phyloP scores from a whole-genome alignment of 2,113 vertebrate species.

The Agelaius tricolor region DNA sequence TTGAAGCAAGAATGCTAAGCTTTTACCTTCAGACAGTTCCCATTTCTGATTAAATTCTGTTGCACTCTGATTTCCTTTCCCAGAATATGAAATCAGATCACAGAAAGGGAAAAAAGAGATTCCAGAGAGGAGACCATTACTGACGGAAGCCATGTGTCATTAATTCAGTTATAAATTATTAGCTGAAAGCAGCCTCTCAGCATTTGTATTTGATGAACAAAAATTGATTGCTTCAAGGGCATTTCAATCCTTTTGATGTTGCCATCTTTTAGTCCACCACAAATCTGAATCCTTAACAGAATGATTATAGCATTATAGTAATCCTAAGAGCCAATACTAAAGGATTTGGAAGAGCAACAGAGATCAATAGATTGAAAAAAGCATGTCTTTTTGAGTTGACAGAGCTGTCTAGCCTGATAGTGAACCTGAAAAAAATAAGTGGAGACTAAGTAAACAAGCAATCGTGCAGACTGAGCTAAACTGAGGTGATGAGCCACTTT shows the following conservation, averaged over 20 bases:
- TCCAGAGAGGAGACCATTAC: constrained; percentile 64
- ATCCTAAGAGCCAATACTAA: constrained; percentile 88
- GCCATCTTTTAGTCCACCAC: constrained; percentile 78
- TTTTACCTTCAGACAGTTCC: constrained; percentile 45
- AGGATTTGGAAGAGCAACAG: constrained; percentile 83
- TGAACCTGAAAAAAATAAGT: constrained; percentile 80
- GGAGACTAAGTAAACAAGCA: constrained; percentile 71
- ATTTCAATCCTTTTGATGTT: constrained; percentile 86
- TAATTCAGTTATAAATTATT: constrained; percentile 85
- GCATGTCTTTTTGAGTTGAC: constrained; percentile 81
- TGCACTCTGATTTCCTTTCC: constrained; percentile 64
- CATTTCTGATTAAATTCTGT: constrained; percentile 70
- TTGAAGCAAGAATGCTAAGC: constrained; percentile 34
- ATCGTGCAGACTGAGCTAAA: constrained; percentile 12
- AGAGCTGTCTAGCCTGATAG: constrained; percentile 77
- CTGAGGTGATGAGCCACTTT: constrained; percentile 57
- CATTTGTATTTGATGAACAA: constrained; percentile 85
- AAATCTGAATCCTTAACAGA: constrained; percentile 86
- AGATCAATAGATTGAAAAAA: constrained; percentile 88
- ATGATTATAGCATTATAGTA: constrained; percentile 90
- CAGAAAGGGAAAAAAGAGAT: constrained; percentile 59
- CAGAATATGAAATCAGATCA: constrained; percentile 76
- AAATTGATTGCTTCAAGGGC: constrained; percentile 86
- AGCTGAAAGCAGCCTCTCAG: constrained; percentile 79
- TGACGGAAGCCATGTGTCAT: constrained; percentile 78